Conservation (phyloP, 2,888 invertebrate species). For the Augiades crinisus region DNA sequence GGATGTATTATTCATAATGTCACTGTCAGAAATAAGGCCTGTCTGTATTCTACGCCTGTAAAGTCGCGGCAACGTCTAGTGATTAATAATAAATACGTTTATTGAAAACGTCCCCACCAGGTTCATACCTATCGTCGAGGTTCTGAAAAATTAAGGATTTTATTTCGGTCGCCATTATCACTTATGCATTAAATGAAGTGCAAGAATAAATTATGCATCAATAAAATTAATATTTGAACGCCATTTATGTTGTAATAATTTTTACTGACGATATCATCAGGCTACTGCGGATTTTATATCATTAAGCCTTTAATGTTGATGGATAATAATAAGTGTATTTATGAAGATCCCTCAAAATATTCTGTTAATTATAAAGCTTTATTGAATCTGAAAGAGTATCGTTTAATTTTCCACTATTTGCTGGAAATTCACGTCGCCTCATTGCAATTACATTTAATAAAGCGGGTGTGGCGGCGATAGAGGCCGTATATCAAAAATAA, state of each 20-base stretch:
- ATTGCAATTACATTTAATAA: conserved; percentile 11
- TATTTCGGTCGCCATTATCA: conserved; percentile 3
- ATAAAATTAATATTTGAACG: conserved; percentile 24
- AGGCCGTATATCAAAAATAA: neutral
- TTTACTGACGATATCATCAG: conserved; percentile 20
- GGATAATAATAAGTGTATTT: conserved; percentile 22
- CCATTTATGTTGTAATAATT: conserved; percentile 23
- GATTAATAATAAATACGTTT: neutral
- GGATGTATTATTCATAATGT: too few species aligned
- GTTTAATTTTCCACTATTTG: conserved; percentile 2
- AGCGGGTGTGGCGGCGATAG: neutral
- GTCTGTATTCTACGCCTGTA: too few species aligned
- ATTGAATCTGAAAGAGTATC: conserved; percentile 5
- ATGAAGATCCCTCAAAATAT: conserved; percentile 19
- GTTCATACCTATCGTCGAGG: neutral
- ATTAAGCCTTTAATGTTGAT: conserved; percentile 21
- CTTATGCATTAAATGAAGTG: conserved; percentile 19
- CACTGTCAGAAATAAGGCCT: too few species aligned
- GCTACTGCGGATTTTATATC: conserved; percentile 18
- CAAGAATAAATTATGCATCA: conserved; percentile 24
- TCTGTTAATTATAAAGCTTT: conserved; percentile 20
- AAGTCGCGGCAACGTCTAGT: too few species aligned
- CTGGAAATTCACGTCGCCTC: neutral
- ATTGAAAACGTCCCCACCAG: neutral
- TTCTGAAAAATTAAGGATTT: conserved; percentile 3